These are phyloP conservation scores for Formica exsecta DNA, from an alignment of 1,140 invertebrate genomes.

Conservation along the genomic window DNA sequence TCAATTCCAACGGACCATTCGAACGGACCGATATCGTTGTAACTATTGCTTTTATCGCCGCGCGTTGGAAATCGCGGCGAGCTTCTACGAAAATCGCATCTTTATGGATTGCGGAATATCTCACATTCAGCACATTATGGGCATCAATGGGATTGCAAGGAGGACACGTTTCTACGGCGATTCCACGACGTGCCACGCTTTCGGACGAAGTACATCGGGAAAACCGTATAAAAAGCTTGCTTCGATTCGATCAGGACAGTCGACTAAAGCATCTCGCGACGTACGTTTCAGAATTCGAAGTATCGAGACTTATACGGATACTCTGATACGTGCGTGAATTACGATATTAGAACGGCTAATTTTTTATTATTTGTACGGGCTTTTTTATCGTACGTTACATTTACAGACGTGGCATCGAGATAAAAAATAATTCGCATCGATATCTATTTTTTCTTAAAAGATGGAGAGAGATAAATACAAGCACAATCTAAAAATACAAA, in stretches of 20 bases:
- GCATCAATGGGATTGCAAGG: conserved; percentile 59
- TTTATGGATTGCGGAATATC: conserved; percentile 63
- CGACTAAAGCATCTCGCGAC: neutral
- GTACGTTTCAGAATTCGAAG: conserved; percentile 37
- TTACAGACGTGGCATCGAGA: neutral
- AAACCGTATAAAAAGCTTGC: conserved; percentile 17
- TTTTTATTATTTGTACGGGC: neutral
- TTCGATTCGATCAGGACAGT: conserved; percentile 21
- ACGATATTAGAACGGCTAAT: neutral
- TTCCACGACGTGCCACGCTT: conserved; percentile 58
- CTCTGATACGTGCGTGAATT: neutral
- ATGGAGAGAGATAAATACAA: neutral
- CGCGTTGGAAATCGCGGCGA: neutral
- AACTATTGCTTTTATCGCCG: conserved; percentile 28
- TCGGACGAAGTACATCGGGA: conserved; percentile 25
- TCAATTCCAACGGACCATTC: neutral
- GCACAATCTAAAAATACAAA: neutral
- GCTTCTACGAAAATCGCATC: conserved; percentile 33
- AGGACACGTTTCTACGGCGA: conserved; percentile 51
- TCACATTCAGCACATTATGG: conserved; percentile 60
- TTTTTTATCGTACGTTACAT: no score
- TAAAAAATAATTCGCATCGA: neutral
- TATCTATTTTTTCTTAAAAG: neutral
- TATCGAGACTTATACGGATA: neutral
- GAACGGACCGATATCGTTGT: neutral